Evolutionary conservation across 1,140 invertebrate species (phyloP), one percentile per base, ranked within the genome.

Genomic region (Riptortus pedestris): DNA sequence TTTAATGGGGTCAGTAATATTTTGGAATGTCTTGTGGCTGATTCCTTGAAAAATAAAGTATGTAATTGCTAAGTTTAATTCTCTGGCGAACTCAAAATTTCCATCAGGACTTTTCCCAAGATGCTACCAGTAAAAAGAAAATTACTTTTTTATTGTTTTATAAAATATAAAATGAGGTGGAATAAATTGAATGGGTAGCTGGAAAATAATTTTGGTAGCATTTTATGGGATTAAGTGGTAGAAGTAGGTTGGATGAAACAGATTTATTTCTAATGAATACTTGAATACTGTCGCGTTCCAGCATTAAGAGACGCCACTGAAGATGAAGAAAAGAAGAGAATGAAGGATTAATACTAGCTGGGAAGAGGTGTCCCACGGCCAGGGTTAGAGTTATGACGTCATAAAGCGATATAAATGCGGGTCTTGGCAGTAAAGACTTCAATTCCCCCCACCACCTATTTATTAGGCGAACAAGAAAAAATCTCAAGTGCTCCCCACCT

Each of bases 251-350:
- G n/a, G n/a, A n/a, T n/a, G n/a, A n/a, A n/a, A 45, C 43, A 45
- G 45, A 47, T 47, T 47, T 47, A 47, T 47, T 12, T 22, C n/a
- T 47, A 47, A 47, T 47, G 45, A 47, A 47, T 47, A 47, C n/a
- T n/a, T n/a, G n/a, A n/a, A n/a, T n/a, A n/a, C n/a, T n/a, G n/a
- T n/a, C n/a, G n/a, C n/a, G n/a, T n/a, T n/a, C n/a, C n/a, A n/a
- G n/a, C n/a, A n/a, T n/a, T n/a, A n/a, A n/a, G n/a, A n/a, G n/a
- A n/a, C n/a, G n/a, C n/a, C n/a, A n/a, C n/a, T n/a, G n/a, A n/a
- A n/a, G n/a, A n/a, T n/a, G n/a, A n/a, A n/a, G n/a, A n/a, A n/a
- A n/a, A n/a, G n/a, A n/a, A n/a, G n/a, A n/a, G n/a, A n/a, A n/a
- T n/a, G n/a, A n/a, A n/a, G n/a, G n/a, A n/a, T 47, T 47, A 47